A percentile compares a stretch with the other conserved stretches of the same genome.
phyloP scores from a whole-genome alignment of 1,140 invertebrate genomes.

The Eurytemora carolleeae region DNA sequence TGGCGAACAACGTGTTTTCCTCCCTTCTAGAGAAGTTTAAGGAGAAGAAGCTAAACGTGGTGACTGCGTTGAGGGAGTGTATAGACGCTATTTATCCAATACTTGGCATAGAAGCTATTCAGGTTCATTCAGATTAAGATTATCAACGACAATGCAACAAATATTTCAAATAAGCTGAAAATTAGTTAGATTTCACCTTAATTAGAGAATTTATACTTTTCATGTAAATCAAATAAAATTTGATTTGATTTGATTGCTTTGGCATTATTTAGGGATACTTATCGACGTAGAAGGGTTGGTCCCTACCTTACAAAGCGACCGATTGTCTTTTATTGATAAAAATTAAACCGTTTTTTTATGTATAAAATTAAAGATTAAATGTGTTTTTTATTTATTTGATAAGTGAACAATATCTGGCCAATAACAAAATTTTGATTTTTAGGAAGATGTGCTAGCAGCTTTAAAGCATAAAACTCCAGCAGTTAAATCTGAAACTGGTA shows the following conservation, averaged over 20 bases:
- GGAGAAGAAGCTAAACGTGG: constrained; percentile 86
- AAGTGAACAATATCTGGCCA: constrained; percentile 27
- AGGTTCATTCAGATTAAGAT: no score
- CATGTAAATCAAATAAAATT: background rate
- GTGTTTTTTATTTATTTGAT: constrained; percentile 16
- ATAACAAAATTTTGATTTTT: no score
- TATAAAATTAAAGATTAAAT: constrained; percentile 2
- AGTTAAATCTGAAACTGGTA: constrained; percentile 73
- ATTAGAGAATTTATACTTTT: background rate
- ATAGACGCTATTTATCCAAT: constrained; percentile 65
- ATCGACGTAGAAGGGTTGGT: no score
- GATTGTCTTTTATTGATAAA: background rate
- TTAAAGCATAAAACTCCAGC: constrained; percentile 86
- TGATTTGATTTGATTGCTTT: no score
- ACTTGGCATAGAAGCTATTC: constrained; percentile 13
- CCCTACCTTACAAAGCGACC: background rate
- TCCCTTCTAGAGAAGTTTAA: constrained; percentile 85
- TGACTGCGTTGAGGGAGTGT: constrained; percentile 62
- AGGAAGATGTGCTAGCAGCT: constrained; percentile 58
- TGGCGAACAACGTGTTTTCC: constrained; percentile 55
- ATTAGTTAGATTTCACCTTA: background rate
- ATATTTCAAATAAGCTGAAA: no score
- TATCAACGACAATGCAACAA: no score
- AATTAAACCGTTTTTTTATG: constrained; percentile 14
- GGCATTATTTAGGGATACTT: no score